Conservation (phyloP, 2,888 invertebrate species). For the Automeris io region DNA sequence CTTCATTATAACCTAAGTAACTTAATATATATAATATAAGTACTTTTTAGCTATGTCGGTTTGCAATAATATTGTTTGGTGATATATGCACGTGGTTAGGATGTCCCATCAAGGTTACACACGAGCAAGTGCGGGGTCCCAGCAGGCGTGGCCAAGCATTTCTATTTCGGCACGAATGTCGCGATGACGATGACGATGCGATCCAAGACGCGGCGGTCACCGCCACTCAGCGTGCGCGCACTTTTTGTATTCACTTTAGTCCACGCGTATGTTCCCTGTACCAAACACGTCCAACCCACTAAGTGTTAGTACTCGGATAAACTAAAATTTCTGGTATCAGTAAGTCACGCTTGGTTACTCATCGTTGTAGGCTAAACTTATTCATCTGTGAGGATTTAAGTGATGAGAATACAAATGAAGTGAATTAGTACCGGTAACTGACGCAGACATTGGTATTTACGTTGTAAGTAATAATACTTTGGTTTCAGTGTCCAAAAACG, state of each 20-base stretch:
- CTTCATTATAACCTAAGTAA: no score
- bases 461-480: background rate
- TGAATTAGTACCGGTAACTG: background rate
- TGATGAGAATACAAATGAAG: background rate
- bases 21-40: no score
- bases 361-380: background rate
- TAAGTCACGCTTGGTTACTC: background rate
- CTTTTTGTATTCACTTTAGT: constrained; percentile 46
- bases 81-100: constrained; percentile 14
- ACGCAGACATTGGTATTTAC: constrained; percentile 1
- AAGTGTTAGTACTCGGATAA: constrained; percentile 11
- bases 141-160: constrained; percentile 37
- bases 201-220: constrained; percentile 23
- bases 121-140: constrained; percentile 21
- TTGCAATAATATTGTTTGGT: background rate
- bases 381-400: background rate
- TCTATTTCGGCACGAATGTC: constrained; percentile 66
- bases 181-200: constrained; percentile 29
- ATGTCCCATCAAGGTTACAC: constrained; percentile 25
- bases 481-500: background rate
- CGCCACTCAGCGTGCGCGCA: constrained; percentile 46
- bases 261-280: constrained; percentile 49
- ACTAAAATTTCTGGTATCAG: constrained; percentile 2
- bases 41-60: no score
- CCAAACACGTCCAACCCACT: constrained; percentile 42